These are phyloP conservation scores for Corynorhinus townsendii DNA, from an alignment of 2,113 vertebrate species.

Conservation along the genomic window DNA sequence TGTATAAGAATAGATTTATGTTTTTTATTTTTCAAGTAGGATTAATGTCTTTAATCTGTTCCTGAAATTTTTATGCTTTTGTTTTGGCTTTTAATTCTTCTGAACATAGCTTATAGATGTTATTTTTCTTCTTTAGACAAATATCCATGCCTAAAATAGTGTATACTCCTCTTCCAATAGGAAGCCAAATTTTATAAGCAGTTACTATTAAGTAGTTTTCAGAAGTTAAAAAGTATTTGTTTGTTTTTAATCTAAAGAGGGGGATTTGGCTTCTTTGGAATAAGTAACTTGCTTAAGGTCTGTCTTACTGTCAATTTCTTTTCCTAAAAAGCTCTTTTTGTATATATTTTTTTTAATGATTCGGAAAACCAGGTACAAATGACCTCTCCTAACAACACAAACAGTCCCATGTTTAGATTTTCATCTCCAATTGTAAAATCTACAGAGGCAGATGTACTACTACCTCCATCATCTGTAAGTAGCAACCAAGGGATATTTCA, in stretches of 20 bases:
- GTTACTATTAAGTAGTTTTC: not conserved
- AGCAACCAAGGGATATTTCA: not conserved
- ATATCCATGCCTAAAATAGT: not conserved
- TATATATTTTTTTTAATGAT: constrained; percentile 50
- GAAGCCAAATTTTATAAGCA: not conserved
- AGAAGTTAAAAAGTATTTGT: constrained; percentile 9
- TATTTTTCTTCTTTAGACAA: not conserved
- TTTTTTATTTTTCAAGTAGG: not conserved
- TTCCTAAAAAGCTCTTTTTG: constrained; percentile 10
- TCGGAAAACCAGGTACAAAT: constrained; percentile 78
- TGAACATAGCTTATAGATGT: not conserved
- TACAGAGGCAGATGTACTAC: constrained; percentile 88
- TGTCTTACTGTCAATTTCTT: not conserved
- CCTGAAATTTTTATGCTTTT: not conserved
- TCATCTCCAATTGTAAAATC: constrained; percentile 97
- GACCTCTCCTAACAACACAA: constrained; percentile 69
- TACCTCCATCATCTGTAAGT: constrained; percentile 91
- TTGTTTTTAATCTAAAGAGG: constrained; percentile 18
- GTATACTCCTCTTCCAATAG: not conserved
- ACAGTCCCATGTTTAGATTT: constrained; percentile 90
- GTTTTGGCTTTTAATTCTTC: not conserved
- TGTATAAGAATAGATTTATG: not conserved
- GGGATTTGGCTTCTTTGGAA: not conserved
- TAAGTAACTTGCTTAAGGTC: constrained; percentile 1
- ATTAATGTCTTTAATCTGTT: not conserved